phyloP scores from a whole-genome alignment of 2,113 vertebrate genomes.

The Cinclus mexicanus region DNA sequence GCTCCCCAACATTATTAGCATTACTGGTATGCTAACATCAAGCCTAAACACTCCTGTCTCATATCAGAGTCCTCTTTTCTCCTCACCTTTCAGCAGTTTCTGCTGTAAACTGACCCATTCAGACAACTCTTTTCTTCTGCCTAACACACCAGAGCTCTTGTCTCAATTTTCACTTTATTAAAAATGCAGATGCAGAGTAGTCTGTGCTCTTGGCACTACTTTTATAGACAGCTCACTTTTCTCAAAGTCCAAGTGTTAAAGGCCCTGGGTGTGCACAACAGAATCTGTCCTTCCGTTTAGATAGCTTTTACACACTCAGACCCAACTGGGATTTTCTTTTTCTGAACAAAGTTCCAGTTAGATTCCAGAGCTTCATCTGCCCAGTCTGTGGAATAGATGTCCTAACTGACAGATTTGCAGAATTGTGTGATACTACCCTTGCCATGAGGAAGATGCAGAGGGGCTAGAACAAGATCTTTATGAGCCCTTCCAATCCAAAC shows the following conservation, averaged over 20 bases:
- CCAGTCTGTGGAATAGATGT: background rate
- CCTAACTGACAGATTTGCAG: background rate
- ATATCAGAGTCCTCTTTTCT: background rate
- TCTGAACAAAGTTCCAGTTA: background rate
- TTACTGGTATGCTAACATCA: background rate
- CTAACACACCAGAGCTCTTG: background rate
- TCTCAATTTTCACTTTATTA: background rate
- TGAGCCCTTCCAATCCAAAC: background rate
- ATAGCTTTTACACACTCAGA: background rate
- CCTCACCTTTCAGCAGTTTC: background rate
- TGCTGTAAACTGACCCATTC: background rate
- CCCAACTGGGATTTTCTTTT: background rate
- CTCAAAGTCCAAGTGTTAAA: background rate
- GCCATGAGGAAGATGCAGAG: background rate
- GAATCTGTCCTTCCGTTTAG: background rate
- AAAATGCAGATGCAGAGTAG: background rate
- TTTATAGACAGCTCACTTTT: accelerated
- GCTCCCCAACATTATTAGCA: background rate
- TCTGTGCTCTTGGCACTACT: background rate
- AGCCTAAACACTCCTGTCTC: background rate
- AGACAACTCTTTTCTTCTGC: too few species aligned
- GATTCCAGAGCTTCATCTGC: background rate
- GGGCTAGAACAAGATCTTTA: background rate
- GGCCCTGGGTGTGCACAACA: background rate
- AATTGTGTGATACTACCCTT: background rate